A percentile compares a stretch with the other conserved stretches of the same genome.
Evolutionary conservation across 1,140 invertebrate species (phyloP).

Genomic region (Bombus vancouverensis): DNA sequence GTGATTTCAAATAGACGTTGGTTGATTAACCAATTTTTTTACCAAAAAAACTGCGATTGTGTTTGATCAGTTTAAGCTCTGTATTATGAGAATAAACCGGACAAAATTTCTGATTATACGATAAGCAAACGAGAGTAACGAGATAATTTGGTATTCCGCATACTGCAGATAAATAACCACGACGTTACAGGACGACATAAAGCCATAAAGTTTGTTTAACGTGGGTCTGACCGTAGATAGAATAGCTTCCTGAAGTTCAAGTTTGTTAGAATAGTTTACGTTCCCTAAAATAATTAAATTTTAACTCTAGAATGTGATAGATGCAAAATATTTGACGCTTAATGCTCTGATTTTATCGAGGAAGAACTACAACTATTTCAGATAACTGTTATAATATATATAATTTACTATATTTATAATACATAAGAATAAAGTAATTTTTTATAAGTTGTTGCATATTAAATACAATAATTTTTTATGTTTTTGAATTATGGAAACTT

Average conservation of each 20-base stretch:
- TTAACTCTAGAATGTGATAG: background rate
- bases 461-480: no score
- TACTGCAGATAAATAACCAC: slow-evolving; percentile 43
- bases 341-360: no score
- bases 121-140: background rate
- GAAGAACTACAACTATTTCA: background rate
- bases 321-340: background rate
- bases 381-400: background rate
- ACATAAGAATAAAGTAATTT: no score
- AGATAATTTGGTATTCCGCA: slow-evolving; percentile 42
- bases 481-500: no score
- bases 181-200: background rate
- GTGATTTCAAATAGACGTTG: background rate
- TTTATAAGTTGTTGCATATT: no score
- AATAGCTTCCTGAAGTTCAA: slow-evolving; percentile 32
- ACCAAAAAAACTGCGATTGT: background rate
- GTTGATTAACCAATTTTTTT: no score
- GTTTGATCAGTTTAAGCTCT: background rate
- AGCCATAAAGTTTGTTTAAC: slow-evolving; percentile 46
- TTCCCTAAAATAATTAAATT: slow-evolving; percentile 41
- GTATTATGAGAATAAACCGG: background rate
- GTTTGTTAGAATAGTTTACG: slow-evolving; percentile 27
- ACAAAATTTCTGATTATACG: slow-evolving; percentile 10
- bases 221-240: background rate
- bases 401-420: background rate